These are phyloP conservation scores for Calameuta idolon DNA, from an alignment of 2,888 invertebrate genomes.

Conservation along the genomic window DNA sequence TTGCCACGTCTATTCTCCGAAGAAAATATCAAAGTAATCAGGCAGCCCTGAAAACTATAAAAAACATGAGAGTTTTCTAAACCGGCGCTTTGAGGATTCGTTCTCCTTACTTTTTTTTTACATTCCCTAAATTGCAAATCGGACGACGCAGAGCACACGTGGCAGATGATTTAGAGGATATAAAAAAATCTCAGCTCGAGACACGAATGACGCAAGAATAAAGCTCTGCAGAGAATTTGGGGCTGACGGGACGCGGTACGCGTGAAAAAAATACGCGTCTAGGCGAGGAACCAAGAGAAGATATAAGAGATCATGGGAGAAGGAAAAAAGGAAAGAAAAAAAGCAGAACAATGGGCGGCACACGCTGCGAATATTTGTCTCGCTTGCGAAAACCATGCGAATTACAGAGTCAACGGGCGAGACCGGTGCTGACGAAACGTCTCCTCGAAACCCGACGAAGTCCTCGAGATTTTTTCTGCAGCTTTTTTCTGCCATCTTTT, in stretches of 20 bases:
- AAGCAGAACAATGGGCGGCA: neutral
- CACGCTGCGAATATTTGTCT: constrained; percentile 27
- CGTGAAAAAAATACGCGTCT: constrained; percentile 25
- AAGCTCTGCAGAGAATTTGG: constrained; percentile 23
- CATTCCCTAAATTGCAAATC: constrained; percentile 5
- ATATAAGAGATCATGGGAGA: neutral
- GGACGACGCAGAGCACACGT: constrained; percentile 8
- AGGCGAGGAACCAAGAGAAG: constrained; percentile 6
- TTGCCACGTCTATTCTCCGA: neutral
- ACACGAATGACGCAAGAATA: constrained; percentile 19
- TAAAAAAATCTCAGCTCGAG: constrained; percentile 7
- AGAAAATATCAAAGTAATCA: neutral
- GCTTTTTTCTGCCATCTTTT: neutral
- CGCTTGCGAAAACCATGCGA: constrained; percentile 30
- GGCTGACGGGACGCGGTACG: constrained; percentile 22
- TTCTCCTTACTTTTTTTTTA: neutral
- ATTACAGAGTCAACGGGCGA: constrained; percentile 43
- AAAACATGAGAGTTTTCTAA: too few species aligned
- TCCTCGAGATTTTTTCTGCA: too few species aligned
- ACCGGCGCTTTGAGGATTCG: too few species aligned
- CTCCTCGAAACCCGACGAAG: too few species aligned
- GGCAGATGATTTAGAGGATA: neutral
- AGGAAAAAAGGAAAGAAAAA: neutral
- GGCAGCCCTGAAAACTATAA: neutral
- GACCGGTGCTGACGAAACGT: constrained; percentile 18